phyloP scores from a whole-genome alignment of 2,888 invertebrate species.

The Coleophora flavipennella region DNA sequence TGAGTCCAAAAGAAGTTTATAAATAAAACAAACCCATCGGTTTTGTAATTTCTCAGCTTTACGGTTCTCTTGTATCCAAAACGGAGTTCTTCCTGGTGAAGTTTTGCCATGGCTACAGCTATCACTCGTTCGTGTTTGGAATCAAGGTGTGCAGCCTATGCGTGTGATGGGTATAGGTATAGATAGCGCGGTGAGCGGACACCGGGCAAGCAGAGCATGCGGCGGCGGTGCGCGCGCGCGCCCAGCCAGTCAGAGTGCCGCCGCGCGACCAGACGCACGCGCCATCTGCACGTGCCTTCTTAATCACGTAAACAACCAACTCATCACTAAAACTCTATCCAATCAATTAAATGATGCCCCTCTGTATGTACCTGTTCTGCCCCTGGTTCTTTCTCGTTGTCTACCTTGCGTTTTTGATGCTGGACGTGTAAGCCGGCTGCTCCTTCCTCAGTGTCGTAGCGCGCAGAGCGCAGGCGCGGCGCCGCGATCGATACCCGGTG shows the following conservation, averaged over 20 bases:
- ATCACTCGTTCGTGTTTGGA: conserved; percentile 42
- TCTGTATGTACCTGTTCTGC: conserved; percentile 77
- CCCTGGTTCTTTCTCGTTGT: conserved; percentile 79
- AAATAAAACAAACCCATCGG: too few relatives aligned
- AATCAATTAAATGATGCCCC: conserved; percentile 52
- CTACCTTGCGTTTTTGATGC: conserved; percentile 77
- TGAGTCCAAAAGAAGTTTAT: too few relatives aligned
- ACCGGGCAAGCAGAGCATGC: conserved; percentile 60
- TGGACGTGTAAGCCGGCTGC: conserved; percentile 67
- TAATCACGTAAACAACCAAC: conserved; percentile 27
- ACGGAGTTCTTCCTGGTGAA: conserved; percentile 6
- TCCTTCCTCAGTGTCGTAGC: conserved; percentile 23
- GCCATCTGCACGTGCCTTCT: conserved; percentile 48
- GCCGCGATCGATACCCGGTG: conserved; percentile 47
- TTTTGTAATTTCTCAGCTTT: too few relatives aligned
- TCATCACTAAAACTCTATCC: conserved; percentile 40
- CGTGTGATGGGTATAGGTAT: conserved; percentile 37
- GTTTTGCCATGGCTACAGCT: too few relatives aligned
- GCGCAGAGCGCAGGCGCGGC: conserved; percentile 56
- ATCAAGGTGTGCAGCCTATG: conserved; percentile 56
- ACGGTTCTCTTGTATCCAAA: not conserved
- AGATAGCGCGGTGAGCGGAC: conserved; percentile 59
- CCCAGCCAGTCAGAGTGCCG: conserved; percentile 72
- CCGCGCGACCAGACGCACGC: conserved; percentile 69
- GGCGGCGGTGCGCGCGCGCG: conserved; percentile 63